Evolutionary conservation across 2,888 invertebrate species (phyloP).

Genomic region (Temnothorax rugatulus): DNA sequence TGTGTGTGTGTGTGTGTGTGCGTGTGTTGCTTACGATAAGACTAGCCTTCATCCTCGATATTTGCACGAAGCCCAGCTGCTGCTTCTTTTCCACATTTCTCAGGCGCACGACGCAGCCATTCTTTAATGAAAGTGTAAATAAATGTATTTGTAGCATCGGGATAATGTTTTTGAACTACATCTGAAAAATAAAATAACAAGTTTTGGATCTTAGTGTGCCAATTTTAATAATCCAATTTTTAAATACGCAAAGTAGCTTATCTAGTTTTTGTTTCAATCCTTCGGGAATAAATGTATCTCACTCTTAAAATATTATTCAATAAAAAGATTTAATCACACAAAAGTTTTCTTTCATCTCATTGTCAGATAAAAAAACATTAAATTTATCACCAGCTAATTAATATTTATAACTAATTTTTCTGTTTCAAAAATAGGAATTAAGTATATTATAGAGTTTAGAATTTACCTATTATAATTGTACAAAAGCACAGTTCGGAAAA

Average conservation of each 20-base stretch:
- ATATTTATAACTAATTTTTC: background rate
- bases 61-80: background rate
- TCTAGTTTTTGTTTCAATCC: background rate
- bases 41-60: conserved; percentile 2
- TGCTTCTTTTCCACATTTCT: conserved; percentile 1
- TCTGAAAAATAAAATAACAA: background rate
- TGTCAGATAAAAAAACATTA: background rate
- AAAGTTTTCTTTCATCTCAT: background rate
- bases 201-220: background rate
- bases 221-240: background rate
- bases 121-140: conserved; percentile 15
- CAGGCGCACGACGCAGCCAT: background rate
- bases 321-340: background rate
- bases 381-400: background rate
- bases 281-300: background rate
- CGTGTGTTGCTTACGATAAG: background rate
- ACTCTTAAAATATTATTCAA: background rate
- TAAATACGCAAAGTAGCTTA: background rate
- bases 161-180: background rate
- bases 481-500: conserved; percentile 8
- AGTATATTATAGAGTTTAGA: background rate
- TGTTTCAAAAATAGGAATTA: background rate
- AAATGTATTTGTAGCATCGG: background rate
- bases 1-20: background rate
- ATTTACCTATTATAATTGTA: conserved; percentile 13